Base-by-base conservation (phyloP, 2,113 vertebrate genomes). In the Paramormyrops kingsleyae region DNA sequence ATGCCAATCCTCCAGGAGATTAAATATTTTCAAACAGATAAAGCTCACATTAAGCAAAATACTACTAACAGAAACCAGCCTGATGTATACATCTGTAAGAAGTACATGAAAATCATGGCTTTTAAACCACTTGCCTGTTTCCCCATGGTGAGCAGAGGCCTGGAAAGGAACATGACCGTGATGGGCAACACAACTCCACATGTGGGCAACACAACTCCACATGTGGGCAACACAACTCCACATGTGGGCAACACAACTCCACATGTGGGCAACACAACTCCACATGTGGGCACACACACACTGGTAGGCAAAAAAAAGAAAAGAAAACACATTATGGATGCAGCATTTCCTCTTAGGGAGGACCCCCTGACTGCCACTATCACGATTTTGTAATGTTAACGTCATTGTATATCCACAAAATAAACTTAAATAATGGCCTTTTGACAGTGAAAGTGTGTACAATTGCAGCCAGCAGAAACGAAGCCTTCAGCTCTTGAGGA, bases 401-500 rank as follows among this genome's bases (percentile, higher is more conserved):
- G 10, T 21, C 66, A 87, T 77, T 90, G 70, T 31, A 88, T 89
- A 87, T 84, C 56, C 77, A 91, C n/a, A 74, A 90, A 91, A 93
- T 91, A 27, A 49, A 86, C 24, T 27, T 27, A 86, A 27, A 50
- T 50, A 50, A 86, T 50, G 83, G 74, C 74, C 13, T 39, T 42
- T 56, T 42, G 74, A 80, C 74, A 42, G 70, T 15, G 13, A 66
- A 66, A 4, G 4, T 5, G 21, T 21, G n/a, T 50, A 27, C 27
- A 47, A 31, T 15, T 12, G 83, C 47, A 49, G 47, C 83, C 10
- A 49, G 21, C 44, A 49, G 44, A 13, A 17, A 31, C 27, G n/a
- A 50, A 50, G 47, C 44, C 47, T 56, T 35, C 2, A 13, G 50
- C 85, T 87, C 13, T 56, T 53, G n/a, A 35, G 13, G 47, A 46